Base-by-base conservation (phyloP, 1,140 invertebrate species). In the Heliconius hermathena region DNA sequence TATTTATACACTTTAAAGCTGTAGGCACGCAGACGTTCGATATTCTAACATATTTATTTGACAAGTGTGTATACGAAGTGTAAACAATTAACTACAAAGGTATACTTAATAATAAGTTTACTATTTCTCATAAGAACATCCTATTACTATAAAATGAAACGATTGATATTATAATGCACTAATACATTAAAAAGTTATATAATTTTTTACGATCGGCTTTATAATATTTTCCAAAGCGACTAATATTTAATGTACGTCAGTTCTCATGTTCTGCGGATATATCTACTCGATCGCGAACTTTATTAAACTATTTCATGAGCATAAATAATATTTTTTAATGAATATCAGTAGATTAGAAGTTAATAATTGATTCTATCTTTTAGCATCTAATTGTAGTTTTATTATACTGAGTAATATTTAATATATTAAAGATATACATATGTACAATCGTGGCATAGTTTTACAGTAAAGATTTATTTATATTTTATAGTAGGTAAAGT, bases 111-210 rank as follows among this genome's bases (percentile, higher is more conserved):
- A 60, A 60, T 2, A 20, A 22, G 6, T 60, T 60, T 60, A 60
- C 54, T 60, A 3, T 60, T 60, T 60, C 54, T 26, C 54, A 60
- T 60, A 8, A 22, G 8, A n/a, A 60, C n/a, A 81, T 83, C 80
- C 80, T 81, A 81, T 79, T 71, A 13, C 72, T 60, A 79, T 82
- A 79, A 82, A 82, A 79, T 77, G 77, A 77, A 76, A 76, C 49
- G 74, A 33, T 76, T 76, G 60, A 36, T 74, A 73, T 78, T 41
- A 80, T 78, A 29, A 76, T 76, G 72, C 79, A 36, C 71, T 70
- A 81, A 46, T 77, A 71, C 71, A 60, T 71, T 76, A 76, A 71
- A 81, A 70, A 46, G 29, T 71, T 41, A 70, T 81, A 77, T 81
- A 77, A 71, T 76, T 81, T 66, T 81, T 81, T 81, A 81, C 76